Conservation (phyloP, 2,113 vertebrate genomes). For the Halcyon malimbica region DNA sequence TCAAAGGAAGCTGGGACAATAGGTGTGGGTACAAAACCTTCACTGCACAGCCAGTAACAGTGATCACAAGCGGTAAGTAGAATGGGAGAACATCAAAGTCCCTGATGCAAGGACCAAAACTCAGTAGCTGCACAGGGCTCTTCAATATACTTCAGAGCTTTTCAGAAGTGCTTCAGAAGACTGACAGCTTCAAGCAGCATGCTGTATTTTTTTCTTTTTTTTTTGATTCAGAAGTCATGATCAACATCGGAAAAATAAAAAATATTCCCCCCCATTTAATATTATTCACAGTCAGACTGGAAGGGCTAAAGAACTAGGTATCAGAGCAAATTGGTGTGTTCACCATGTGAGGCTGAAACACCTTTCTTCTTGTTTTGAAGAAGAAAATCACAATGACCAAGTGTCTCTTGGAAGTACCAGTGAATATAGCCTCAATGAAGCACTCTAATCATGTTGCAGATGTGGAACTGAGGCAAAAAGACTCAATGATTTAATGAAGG, state of each 20-base stretch:
- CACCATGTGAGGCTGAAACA: neutral
- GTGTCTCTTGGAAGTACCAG: neutral
- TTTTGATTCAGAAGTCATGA: neutral
- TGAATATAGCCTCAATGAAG: neutral
- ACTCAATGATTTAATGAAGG: neutral
- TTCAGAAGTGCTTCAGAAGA: conserved; percentile 10
- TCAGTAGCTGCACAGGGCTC: neutral
- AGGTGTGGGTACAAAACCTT: neutral
- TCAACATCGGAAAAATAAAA: neutral
- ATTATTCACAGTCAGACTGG: neutral
- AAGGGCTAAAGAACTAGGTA: neutral
- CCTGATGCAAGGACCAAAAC: neutral
- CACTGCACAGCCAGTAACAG: neutral
- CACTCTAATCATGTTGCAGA: neutral
- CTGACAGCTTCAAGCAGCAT: neutral
- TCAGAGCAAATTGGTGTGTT: neutral
- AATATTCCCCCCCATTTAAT: neutral
- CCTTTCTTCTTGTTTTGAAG: neutral
- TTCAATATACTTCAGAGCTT: neutral
- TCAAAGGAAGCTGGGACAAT: neutral
- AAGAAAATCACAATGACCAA: neutral
- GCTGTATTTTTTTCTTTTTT: neutral
- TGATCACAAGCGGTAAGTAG: neutral
- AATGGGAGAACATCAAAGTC: neutral
- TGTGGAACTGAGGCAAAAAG: neutral